Evolutionary conservation across 2,888 invertebrate species (phyloP).

Genomic region (Spatulosminthurus flaviceps): DNA sequence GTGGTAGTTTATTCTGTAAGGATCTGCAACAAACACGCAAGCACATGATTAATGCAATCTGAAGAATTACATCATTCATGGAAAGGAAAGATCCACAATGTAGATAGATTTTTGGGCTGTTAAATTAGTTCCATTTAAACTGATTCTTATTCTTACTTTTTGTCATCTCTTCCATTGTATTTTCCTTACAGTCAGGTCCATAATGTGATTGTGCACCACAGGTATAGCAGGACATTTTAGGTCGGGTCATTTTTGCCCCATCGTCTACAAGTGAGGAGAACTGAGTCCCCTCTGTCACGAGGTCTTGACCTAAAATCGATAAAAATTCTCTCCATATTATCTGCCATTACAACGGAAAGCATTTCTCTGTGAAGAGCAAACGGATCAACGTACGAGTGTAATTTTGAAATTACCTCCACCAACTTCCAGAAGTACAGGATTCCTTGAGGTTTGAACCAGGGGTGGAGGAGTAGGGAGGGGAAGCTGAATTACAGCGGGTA

Average conservation of each 20-base stretch:
- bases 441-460: constrained; percentile 11
- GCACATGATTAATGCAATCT: background rate
- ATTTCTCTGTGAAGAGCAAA: no score
- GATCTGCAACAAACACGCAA: constrained; percentile 41
- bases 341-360: no score
- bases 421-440: constrained; percentile 35
- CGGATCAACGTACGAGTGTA: background rate
- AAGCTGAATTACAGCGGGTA: background rate
- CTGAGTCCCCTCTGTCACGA: background rate
- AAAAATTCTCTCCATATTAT: no score
- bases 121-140: background rate
- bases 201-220: constrained; percentile 87
- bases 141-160: constrained; percentile 63
- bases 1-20: constrained; percentile 50
- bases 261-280: constrained; percentile 33
- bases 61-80: background rate
- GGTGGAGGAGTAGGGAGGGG: background rate
- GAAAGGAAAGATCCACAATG: background rate
- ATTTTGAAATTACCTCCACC: constrained; percentile 29
- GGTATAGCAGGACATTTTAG: constrained; percentile 83
- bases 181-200: constrained; percentile 87
- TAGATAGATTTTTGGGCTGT: background rate
- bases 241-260: background rate
- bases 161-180: constrained; percentile 91
- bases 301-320: constrained; percentile 26